Conservation (phyloP, 1,140 invertebrate genomes). For the Pseudachorutes palmiensis region DNA sequence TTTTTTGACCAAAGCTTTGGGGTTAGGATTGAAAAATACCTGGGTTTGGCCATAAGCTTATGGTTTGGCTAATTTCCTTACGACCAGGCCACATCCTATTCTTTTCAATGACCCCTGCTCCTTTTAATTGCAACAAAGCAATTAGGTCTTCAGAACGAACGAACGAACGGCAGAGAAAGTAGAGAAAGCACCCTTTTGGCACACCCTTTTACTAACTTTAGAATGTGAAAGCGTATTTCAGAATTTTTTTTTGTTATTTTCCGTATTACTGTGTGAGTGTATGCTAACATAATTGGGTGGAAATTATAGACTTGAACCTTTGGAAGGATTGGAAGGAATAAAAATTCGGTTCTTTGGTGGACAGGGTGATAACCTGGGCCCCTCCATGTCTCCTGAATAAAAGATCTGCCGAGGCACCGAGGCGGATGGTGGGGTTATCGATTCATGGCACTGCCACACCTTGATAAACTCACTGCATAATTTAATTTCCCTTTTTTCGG, state of each 20-base stretch:
- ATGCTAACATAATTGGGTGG: constrained; percentile 36
- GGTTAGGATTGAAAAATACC: no score
- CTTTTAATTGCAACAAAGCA: no score
- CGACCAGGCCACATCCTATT: no score
- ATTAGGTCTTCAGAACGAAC: no score
- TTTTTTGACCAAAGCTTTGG: no score
- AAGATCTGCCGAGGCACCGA: background rate
- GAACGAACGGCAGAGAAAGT: no score
- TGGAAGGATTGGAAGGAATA: background rate
- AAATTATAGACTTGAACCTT: constrained; percentile 36
- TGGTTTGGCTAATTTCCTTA: no score
- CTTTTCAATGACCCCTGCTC: no score
- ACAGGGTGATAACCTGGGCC: background rate
- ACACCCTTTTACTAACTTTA: background rate
- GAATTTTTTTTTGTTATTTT: background rate
- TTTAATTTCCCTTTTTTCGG: constrained; percentile 34
- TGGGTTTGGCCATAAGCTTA: no score
- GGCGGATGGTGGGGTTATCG: constrained; percentile 31
- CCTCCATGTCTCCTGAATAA: background rate
- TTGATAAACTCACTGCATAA: constrained; percentile 39
- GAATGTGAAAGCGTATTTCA: background rate
- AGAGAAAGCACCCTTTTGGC: background rate
- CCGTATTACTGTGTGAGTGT: background rate
- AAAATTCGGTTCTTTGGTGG: background rate
- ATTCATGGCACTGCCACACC: constrained; percentile 39